Evolutionary conservation across 92 coral and sea anemone genomes (phyloP).

Genomic region (Muricea muricata): DNA sequence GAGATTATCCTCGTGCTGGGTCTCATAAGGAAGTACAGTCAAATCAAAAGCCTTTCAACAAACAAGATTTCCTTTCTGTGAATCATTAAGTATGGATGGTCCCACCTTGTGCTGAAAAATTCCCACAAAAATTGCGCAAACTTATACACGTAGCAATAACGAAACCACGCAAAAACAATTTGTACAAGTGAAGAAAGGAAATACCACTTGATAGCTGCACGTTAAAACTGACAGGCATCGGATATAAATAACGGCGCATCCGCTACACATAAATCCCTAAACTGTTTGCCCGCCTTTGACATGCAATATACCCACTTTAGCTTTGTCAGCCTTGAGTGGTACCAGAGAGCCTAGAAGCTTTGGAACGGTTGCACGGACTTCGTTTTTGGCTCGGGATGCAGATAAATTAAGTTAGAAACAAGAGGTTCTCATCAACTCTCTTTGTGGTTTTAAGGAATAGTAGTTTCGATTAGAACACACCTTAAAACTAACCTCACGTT

Average conservation of each 20-base stretch:
- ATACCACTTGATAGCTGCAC: conserved; percentile 23
- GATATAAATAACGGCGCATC: conserved; percentile 5
- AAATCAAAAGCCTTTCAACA: too few species aligned
- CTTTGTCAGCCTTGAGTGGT: background rate
- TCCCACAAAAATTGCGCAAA: background rate
- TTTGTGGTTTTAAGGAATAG: too few species aligned
- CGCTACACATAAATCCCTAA: background rate
- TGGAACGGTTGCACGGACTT: background rate
- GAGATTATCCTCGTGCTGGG: too few species aligned
- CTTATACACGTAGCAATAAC: background rate
- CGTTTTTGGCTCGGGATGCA: background rate
- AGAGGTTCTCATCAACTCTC: too few species aligned
- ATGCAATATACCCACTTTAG: background rate
- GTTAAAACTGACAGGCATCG: conserved; percentile 9
- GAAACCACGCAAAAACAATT: background rate
- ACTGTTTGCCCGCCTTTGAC: conserved; percentile 6
- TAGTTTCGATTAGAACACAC: too few species aligned
- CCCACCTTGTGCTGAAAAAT: background rate
- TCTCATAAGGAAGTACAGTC: too few species aligned
- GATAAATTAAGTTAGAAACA: background rate
- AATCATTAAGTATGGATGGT: too few species aligned
- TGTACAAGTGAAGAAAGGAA: conserved; percentile 1
- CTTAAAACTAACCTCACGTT: too few species aligned
- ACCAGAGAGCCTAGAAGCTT: background rate
- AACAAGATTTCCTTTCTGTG: too few species aligned